Base-by-base conservation (phyloP, 2,888 invertebrate genomes). In the Cataglyphis livida region DNA sequence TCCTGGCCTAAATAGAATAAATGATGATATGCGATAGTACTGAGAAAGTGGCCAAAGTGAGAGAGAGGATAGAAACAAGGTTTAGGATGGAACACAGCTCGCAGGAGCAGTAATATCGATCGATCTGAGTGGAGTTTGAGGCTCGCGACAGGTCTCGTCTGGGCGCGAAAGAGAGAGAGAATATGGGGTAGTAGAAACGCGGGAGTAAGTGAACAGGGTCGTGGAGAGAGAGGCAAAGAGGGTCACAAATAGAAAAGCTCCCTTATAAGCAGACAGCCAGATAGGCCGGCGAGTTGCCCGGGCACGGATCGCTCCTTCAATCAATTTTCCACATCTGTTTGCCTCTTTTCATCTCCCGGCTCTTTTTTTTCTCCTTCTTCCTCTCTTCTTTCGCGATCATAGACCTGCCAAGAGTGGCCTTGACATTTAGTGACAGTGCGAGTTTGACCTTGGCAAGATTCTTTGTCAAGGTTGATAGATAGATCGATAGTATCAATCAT, bases 101-200 rank as follows among this genome's bases (percentile, higher is more conserved):
- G 93, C 93, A 94, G 94, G 94, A 94, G 94, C 93, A 92, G 94
- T 91, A 92, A 93, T 92, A 94, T 94, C 94, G 94, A 94, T 93
- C 92, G 92, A 91, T 91, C 84, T 86, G 91, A 76, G 41, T 88
- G 87, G 87, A 85, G 89, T 88, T 87, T 85, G 86, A 89, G 90
- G 88, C 90, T 88, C 88, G 48, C n/a, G 89, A 84, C 86, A 86
- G 88, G 85, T 86, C 83, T 61, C 44, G 21, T 44, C 84, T 83
- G 44, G 73, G 82, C 64, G 64, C 62, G 38, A 28, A 25, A 6
- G 41, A 21, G 73, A 48, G 21, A n/a, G 71, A 12, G 25, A 38
- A 57, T 64, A 57, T 64, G 71, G 70, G 73, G 25, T 35, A 48
- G 38, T 18, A 32, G 48, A 41, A 74, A 79, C 32, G 62, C 7